Base-by-base conservation (phyloP, 2,888 invertebrate species). In the Scrobipalpa costella region DNA sequence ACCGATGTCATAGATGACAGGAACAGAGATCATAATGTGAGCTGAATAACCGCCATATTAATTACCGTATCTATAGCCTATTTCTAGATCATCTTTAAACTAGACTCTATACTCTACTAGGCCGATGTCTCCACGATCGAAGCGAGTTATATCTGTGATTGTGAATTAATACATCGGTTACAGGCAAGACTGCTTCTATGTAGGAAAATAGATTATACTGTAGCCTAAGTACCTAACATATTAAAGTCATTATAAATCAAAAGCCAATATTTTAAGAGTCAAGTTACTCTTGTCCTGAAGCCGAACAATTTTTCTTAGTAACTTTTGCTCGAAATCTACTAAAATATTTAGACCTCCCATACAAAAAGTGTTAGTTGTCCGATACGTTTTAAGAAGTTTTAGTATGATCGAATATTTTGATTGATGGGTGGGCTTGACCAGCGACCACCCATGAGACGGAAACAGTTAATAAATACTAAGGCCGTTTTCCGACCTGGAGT, bases 161-260 rank as follows among this genome's bases (percentile, higher is more conserved):
- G 77, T 79, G 83, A 83, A 83, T 84, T 84, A 82, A 84, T 81
- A 80, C 79, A 75, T 73, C 72, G 73, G 73, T 72, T 72, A 72
- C 73, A 71, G 73, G 67, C 71, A 71, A 66, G 59, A 40, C 40
- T 13, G 60, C 49, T 33, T 27, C 9, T 27, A 11, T 13, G 55
- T 11, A 3, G 15, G 34, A 33, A 55, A 55, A 55, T 15, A 55
- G 15, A 27, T 52, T 7, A 33, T 52, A 55, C 55, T 34, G 15
- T 27, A 15, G 1, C 2, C 5, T 15, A 27, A 21, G 44, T 21
- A 3, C n/a, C n/a, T 27, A 3, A 27, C 2, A 27, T 27, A 27
- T 3, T 27, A 27, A 27, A 27, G 27, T 27, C 5, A 27, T 27
- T 27, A 3, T 27, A 27, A 27, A 27, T 27, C 27, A 27, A 27